Evolutionary conservation across 1,140 invertebrate genomes (phyloP).

Genomic region (Ceratosolen fusciceps): DNA sequence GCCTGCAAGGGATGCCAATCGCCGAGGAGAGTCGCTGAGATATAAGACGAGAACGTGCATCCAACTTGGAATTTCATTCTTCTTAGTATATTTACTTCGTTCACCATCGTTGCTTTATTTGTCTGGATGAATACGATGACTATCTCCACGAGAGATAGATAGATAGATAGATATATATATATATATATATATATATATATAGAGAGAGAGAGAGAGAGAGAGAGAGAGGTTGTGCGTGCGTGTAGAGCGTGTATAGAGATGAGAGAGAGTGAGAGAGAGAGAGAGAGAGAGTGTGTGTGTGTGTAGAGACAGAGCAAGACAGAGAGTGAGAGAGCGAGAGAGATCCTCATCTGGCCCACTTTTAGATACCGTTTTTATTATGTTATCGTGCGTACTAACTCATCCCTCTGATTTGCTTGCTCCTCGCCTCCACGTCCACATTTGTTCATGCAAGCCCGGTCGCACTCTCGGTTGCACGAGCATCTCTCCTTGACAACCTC

Average conservation of each 20-base stretch:
- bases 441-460: background rate
- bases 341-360: conserved; percentile 54
- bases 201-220: too few species aligned
- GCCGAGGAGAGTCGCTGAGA: background rate
- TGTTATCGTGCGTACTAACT: conserved; percentile 14
- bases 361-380: conserved; percentile 50
- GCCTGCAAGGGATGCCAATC: background rate
- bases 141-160: too few species aligned
- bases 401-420: conserved; percentile 6
- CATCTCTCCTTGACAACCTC: background rate
- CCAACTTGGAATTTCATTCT: conserved; percentile 29
- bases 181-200: too few species aligned
- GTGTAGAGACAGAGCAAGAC: conserved; percentile 19
- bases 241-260: conserved; percentile 19
- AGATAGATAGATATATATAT: too few species aligned
- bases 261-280: too few species aligned
- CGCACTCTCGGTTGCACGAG: background rate
- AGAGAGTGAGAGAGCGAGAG: too few species aligned
- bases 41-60: background rate
- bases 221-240: too few species aligned
- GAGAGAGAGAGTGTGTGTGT: too few species aligned
- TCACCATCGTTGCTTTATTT: conserved; percentile 16
- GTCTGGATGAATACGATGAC: too few species aligned
- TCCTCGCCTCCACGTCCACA: background rate
- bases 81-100: conserved; percentile 6